Percentiles rank a stretch among this genome's conserved stretches.
These are phyloP conservation scores for Mionectes macconnelli DNA, from an alignment of 2,113 vertebrate genomes.

Conservation along the genomic window DNA sequence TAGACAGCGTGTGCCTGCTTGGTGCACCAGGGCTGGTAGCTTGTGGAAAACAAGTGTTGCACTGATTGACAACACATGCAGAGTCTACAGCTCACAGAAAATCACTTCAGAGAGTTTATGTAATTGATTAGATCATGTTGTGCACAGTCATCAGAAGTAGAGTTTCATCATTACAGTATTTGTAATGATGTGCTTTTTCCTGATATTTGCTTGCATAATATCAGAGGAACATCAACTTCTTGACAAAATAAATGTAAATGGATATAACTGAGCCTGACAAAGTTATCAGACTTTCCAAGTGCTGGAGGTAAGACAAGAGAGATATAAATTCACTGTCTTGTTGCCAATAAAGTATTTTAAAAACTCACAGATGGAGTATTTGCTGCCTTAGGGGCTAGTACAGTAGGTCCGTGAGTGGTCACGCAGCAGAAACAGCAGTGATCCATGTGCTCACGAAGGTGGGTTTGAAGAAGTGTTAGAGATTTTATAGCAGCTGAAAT, in stretches of 20 bases:
- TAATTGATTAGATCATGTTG: not conserved
- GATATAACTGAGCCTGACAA: not conserved
- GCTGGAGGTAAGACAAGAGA: not conserved
- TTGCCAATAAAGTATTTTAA: not conserved
- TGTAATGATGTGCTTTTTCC: not conserved
- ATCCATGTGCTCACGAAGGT: not conserved
- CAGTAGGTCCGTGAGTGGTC: not conserved
- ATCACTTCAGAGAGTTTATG: not conserved
- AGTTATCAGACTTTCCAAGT: not conserved
- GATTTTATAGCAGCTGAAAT: conserved; percentile 34
- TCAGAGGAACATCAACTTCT: not conserved
- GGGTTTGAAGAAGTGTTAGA: not conserved
- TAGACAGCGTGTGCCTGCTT: rapidly evolving
- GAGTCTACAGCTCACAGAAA: not conserved
- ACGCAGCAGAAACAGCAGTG: not conserved
- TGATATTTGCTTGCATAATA: not conserved
- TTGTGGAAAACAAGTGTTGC: not conserved
- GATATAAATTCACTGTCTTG: not conserved
- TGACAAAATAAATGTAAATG: not conserved
- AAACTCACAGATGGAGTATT: not conserved
- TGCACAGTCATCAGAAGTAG: not conserved
- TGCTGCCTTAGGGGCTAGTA: not conserved
- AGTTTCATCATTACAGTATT: not conserved
- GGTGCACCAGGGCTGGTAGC: not conserved
- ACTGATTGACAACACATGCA: not conserved